Conservation (phyloP, 2,888 invertebrate genomes). For the Dasypogon diadema region DNA sequence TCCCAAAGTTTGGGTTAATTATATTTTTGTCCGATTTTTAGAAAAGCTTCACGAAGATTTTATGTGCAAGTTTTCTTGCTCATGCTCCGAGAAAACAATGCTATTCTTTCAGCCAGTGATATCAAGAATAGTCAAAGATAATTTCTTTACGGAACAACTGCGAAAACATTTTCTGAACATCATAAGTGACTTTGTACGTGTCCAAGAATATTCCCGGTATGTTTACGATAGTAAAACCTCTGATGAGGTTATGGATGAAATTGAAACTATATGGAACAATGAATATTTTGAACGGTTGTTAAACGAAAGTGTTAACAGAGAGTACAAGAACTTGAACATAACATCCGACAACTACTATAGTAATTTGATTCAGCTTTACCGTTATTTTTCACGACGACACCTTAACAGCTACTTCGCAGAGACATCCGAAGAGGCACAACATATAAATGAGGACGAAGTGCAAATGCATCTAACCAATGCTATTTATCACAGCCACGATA, state of each 20-base stretch:
- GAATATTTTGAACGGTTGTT: neutral
- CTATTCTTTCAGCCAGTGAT: slow-evolving; percentile 6
- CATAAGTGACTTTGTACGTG: neutral
- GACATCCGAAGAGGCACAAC: neutral
- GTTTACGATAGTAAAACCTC: neutral
- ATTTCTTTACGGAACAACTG: neutral
- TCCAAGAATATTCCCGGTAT: neutral
- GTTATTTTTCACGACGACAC: neutral
- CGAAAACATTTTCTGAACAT: neutral
- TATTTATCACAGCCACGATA: slow-evolving; percentile 21
- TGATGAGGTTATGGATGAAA: neutral
- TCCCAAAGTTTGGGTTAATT: slow-evolving; percentile 3
- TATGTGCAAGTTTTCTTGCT: neutral
- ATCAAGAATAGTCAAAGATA: neutral
- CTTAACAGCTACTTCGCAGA: neutral
- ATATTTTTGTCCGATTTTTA: neutral
- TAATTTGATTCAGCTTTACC: slow-evolving; percentile 2
- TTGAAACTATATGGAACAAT: slow-evolving; percentile 6
- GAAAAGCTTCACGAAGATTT: neutral
- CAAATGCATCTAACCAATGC: neutral
- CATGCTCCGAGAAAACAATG: slow-evolving; percentile 3
- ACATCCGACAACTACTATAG: neutral
- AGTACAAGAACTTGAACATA: neutral
- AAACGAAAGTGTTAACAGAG: neutral
- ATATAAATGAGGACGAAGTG: neutral